Base-by-base conservation (phyloP, 2,113 vertebrate species). In the Gallinago undulata region DNA sequence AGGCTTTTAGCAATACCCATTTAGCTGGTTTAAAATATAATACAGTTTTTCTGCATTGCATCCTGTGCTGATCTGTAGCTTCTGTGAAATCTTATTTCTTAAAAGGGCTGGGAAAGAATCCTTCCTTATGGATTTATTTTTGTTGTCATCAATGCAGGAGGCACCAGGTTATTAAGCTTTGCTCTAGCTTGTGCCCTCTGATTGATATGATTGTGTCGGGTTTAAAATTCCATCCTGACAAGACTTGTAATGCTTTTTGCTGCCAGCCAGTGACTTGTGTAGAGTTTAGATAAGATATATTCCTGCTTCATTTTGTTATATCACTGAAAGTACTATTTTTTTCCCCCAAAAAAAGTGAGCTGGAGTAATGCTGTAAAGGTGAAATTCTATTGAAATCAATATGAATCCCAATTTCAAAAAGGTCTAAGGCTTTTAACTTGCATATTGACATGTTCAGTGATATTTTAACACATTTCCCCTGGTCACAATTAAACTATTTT, bases 171-270 rank as follows among this genome's bases (percentile, higher is more conserved):
- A 93, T 96, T 98, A 96, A 93, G 82, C 53, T 93, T 93, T 91
- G 43, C 87, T 87, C 72, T 87, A 51, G 59, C 64, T 96, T 92
- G 60, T 87, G 69, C 55, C 82, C 64, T 82, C 67, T 19, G 30
- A 96, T 94, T 97, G 96, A 97, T 96, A 93, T 55, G 78, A 85
- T 89, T 79, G 77, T 93, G 79, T 90, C 16, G 4, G 47, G 78
- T 90, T 97, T 96, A 96, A 97, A 97, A 97, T 97, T 93, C 75
- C 55, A 93, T 96, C 87, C 86, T 94, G 86, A 79, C 55, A 91
- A 93, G 63, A n/a, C 89, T 90, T 89, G 60, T 90, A 97, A 95
- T 87, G 12, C 64, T 84, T 72, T 53, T 60, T 94, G 73, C 92
- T 96, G 25, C 90, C 93, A 96, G 82, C 59, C 75, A 78, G 31